A percentile compares a stretch with the other conserved stretches of the same genome.
Evolutionary conservation across 1,140 invertebrate genomes (phyloP).

Genomic region (Eumaeus atala): DNA sequence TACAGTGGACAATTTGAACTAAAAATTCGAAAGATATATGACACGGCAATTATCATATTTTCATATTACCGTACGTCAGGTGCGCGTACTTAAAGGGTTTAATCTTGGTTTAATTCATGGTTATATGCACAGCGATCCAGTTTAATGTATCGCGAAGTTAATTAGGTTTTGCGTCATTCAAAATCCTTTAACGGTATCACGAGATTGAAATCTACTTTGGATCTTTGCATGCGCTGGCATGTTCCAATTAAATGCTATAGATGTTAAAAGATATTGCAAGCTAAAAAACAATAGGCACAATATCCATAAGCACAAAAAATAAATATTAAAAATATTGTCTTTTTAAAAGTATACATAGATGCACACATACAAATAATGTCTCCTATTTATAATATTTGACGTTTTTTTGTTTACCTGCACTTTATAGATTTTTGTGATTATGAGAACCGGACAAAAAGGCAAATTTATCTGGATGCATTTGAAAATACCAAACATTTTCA

Average conservation of each 20-base stretch:
- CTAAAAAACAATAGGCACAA: no score
- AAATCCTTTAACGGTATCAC: conserved; percentile 51
- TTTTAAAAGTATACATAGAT: no score
- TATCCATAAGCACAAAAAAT: no score
- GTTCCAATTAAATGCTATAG: not conserved
- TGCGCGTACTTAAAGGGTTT: conserved; percentile 13
- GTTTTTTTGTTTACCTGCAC: no score
- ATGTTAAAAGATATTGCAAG: conserved; percentile 1
- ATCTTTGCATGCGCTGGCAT: conserved; percentile 16
- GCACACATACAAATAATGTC: no score
- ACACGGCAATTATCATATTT: conserved; percentile 9
- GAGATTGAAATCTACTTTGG: conserved; percentile 31
- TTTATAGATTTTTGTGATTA: no score
- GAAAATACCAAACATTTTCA: no score
- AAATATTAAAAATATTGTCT: no score
- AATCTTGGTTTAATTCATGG: conserved; percentile 13
- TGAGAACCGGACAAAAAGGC: no score
- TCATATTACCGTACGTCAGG: conserved; percentile 12
- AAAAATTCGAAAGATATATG: conserved; percentile 8
- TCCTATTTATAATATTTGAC: no score
- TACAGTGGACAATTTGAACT: not conserved
- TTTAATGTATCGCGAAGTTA: conserved; percentile 37
- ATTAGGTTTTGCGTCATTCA: conserved; percentile 51
- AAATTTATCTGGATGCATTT: no score
- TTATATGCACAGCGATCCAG: conserved; percentile 13